These are phyloP conservation scores for Montipora sp. DNA, from an alignment of 64 coral and sea anemone species.

Conservation along the genomic window DNA sequence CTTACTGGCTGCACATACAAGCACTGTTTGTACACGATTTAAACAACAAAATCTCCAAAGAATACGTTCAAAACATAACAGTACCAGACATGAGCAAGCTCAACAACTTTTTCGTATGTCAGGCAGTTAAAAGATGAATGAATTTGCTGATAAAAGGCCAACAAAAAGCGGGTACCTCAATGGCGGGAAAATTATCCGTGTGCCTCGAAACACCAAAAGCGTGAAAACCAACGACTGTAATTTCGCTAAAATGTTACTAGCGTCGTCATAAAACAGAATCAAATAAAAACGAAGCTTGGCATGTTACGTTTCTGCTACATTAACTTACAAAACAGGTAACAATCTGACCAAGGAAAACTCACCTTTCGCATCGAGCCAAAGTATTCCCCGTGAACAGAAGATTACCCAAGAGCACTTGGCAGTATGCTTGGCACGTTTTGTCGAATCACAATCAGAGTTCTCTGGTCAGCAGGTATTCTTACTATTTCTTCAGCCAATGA, in stretches of 20 bases:
- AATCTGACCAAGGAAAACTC: background rate
- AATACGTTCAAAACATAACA: background rate
- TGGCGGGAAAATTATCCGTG: background rate
- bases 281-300: background rate
- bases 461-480: background rate
- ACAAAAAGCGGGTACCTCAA: background rate
- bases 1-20: background rate
- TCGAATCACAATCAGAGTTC: background rate
- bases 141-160: background rate
- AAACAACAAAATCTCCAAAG: conserved; percentile 3
- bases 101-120: background rate
- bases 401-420: background rate
- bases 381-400: too few relatives aligned
- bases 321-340: background rate
- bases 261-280: background rate
- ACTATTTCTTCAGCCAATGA: background rate
- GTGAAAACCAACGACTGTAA: background rate
- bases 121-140: background rate
- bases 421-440: background rate
- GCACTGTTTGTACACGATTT: background rate
- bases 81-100: conserved; percentile 7
- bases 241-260: conserved; percentile 1
- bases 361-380: background rate
- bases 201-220: background rate
- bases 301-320: background rate